phyloP scores from a whole-genome alignment of 2,113 vertebrate species.

The Sterrhoptilus dennistouni region DNA sequence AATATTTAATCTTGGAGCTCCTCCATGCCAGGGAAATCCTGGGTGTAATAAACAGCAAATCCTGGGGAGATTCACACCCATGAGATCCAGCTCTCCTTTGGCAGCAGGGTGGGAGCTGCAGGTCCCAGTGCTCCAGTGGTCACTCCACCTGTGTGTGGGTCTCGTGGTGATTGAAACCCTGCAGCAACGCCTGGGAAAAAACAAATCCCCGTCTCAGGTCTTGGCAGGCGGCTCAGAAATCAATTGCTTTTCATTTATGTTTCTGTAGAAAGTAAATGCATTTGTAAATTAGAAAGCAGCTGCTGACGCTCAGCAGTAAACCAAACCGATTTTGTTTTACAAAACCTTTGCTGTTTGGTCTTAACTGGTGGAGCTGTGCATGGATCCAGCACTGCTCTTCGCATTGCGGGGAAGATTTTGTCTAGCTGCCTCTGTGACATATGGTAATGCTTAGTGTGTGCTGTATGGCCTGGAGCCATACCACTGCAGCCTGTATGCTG shows the following conservation, averaged over 20 bases:
- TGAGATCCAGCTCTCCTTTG: not conserved
- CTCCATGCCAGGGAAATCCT: not conserved
- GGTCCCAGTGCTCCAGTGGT: not conserved
- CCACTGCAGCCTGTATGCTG: constrained; percentile 61
- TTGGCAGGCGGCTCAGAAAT: not conserved
- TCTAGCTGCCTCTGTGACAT: constrained; percentile 61
- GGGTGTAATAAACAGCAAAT: not conserved
- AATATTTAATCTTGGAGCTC: not conserved
- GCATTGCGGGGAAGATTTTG: constrained; percentile 34
- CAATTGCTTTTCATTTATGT: constrained; percentile 28
- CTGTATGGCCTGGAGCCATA: constrained; percentile 66
- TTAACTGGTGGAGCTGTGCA: not conserved
- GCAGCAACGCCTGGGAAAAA: not conserved
- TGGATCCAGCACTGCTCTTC: constrained; percentile 5
- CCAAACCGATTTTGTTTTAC: constrained; percentile 19
- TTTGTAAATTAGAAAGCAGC: constrained; percentile 56
- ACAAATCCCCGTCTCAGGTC: not conserved
- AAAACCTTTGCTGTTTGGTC: constrained; percentile 46
- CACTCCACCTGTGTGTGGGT: not conserved
- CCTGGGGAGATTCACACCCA: fast-evolving
- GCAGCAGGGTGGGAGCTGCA: not conserved
- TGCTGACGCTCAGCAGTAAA: constrained; percentile 54
- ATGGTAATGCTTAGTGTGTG: constrained; percentile 63
- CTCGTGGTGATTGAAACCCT: fast-evolving
- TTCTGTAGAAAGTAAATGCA: not conserved